Conservation (phyloP, 2,888 invertebrate species). For the Epinotia ramella region DNA sequence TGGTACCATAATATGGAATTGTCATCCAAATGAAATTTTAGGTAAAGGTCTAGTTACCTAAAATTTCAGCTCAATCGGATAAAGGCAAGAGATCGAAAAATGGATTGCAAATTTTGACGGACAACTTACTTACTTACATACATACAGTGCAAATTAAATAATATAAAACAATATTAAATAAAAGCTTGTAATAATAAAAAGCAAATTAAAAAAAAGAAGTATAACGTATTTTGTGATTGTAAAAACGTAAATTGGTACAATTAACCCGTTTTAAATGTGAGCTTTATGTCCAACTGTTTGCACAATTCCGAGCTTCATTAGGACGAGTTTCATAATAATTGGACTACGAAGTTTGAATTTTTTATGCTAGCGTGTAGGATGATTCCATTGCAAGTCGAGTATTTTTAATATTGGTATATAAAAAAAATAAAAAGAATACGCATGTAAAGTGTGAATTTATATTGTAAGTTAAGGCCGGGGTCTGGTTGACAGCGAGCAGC, state of each 20-base stretch:
- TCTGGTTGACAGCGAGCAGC: too few species aligned
- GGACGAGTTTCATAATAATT: conserved; percentile 38
- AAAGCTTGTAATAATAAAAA: background rate
- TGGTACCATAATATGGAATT: too few species aligned
- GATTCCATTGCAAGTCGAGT: background rate
- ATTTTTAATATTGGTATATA: conserved; percentile 10
- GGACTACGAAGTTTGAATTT: conserved; percentile 33
- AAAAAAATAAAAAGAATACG: background rate
- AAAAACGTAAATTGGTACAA: conserved; percentile 19
- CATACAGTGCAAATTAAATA: too few species aligned
- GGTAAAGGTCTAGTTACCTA: too few species aligned
- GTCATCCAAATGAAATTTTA: too few species aligned
- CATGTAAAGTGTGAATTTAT: conserved; percentile 1
- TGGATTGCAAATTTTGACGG: too few species aligned
- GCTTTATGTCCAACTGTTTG: conserved; percentile 39
- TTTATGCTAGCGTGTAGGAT: conserved; percentile 21
- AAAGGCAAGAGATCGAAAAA: too few species aligned
- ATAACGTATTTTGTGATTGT: conserved; percentile 23
- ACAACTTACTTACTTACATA: too few species aligned
- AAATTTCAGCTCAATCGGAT: too few species aligned
- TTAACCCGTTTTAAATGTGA: conserved; percentile 31
- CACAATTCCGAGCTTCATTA: conserved; percentile 33
- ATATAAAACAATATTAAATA: too few species aligned
- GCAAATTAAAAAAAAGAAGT: background rate
- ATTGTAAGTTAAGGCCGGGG: background rate